These are phyloP conservation scores for Eudemis profundana DNA, from an alignment of 2,888 invertebrate species.

Conservation along the genomic window DNA sequence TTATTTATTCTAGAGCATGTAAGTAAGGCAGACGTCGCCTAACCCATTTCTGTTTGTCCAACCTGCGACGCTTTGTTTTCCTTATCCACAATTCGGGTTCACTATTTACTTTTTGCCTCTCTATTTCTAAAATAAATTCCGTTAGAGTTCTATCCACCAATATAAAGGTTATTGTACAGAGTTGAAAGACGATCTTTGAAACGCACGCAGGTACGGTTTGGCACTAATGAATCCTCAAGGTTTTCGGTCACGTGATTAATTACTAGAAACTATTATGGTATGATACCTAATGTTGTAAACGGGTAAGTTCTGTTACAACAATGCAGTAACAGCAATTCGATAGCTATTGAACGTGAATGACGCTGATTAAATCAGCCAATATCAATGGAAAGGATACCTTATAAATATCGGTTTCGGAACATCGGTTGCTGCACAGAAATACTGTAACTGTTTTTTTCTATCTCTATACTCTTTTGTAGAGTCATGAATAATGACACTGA, in stretches of 20 bases:
- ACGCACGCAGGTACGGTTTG: not conserved
- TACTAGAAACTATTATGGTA: too few species aligned
- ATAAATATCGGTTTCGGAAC: too few species aligned
- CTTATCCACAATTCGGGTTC: constrained; percentile 60
- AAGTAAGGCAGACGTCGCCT: constrained; percentile 55
- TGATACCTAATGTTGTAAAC: too few species aligned
- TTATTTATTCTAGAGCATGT: constrained; percentile 32
- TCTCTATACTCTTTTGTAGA: too few species aligned
- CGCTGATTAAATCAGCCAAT: not conserved
- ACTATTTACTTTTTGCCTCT: constrained; percentile 58
- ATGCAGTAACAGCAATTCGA: not conserved
- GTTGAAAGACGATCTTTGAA: not conserved
- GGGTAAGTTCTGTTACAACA: too few species aligned
- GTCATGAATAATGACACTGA: too few species aligned
- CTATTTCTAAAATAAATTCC: constrained; percentile 58
- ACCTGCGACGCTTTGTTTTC: constrained; percentile 63
- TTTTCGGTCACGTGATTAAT: too few species aligned
- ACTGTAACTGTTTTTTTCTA: too few species aligned
- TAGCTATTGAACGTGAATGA: not conserved
- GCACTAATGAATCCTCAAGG: too few species aligned
- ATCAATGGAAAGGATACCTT: not conserved
- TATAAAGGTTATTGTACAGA: constrained; percentile 27
- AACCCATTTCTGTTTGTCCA: constrained; percentile 63
- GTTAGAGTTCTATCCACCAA: constrained; percentile 28
- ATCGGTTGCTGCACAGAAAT: too few species aligned